Evolutionary conservation across 1,140 invertebrate genomes (phyloP), one percentile per base, ranked within the genome.

Genomic region (Chrysoperla carnea): DNA sequence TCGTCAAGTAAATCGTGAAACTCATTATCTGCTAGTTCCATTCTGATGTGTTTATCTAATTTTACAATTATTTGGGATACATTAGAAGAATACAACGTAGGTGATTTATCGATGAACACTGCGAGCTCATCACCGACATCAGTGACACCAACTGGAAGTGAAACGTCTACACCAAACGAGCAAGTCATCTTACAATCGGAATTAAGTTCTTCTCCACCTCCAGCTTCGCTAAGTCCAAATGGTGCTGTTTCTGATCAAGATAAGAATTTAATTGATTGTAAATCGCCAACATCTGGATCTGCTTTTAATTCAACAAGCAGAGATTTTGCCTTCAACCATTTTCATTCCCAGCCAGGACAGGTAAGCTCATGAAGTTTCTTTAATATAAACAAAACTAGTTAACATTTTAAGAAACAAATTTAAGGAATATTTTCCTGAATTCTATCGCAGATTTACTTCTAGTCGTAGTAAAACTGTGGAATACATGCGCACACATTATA

Each of bases 111-210:
- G 37, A 64, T 70, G 56, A 56, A 68, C 50, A 56, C 62, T n/a
- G 56, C 63, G 5, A 68, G 66, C 44, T 69, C 75, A n/a, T 70
- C 76, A 3, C 71, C 75, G 6, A 64, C 71, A 2, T 74, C 75
- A n/a, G 70, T 71, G 42, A 73, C 72, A 8, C 74, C 75, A 17
- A 72, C 74, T 28, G 56, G 55, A 14, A 54, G 54, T 36, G 57
- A 56, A 45, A 46, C 53, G n/a, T 59, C 31, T 9, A 33, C 55
- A 36, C 53, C 56, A 23, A 49, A 48, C 6, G 59, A 56, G 39
- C 57, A 58, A 55, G 66, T 62, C 51, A 61, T 8, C 55, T 57
- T 27, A 47, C 54, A 15, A 27, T 37, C 46, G 41, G 58, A 61
- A 46, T 50, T 61, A 17, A 59, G 49, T 27, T 36, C 41, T 8